These are phyloP conservation scores for Lomographa bimaculata DNA, from an alignment of 2,888 invertebrate genomes.

Conservation along the genomic window DNA sequence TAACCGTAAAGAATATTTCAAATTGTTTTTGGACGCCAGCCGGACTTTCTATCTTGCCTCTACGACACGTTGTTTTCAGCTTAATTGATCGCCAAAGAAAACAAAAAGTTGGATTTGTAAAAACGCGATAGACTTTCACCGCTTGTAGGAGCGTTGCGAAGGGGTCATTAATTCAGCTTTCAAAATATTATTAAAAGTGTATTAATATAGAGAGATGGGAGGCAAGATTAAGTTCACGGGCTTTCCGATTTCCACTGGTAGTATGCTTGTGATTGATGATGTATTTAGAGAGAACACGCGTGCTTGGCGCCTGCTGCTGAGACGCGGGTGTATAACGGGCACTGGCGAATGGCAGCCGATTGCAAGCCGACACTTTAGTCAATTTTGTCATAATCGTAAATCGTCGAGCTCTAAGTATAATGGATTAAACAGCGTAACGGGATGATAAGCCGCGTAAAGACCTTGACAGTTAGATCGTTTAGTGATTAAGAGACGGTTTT, in stretches of 20 bases:
- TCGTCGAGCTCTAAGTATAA: constrained; percentile 36
- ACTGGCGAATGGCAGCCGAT: constrained; percentile 15
- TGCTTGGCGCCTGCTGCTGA: constrained; percentile 19
- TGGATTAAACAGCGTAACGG: constrained; percentile 35
- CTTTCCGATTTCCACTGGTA: constrained; percentile 45
- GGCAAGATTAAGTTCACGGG: constrained; percentile 40
- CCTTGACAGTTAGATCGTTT: constrained; percentile 32
- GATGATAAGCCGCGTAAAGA: constrained; percentile 32
- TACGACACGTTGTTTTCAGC: constrained; percentile 27
- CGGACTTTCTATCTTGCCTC: constrained; percentile 34
- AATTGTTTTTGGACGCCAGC: constrained; percentile 35
- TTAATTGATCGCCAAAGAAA: constrained; percentile 32
- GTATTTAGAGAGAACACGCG: constrained; percentile 18
- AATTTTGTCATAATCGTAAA: constrained; percentile 50
- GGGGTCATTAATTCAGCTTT: constrained; percentile 44
- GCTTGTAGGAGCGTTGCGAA: constrained; percentile 27
- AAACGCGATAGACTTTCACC: constrained; percentile 30
- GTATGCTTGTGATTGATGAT: constrained; percentile 31
- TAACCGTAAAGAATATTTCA: constrained; percentile 43
- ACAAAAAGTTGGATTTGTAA: constrained; percentile 22
- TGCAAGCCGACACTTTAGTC: constrained; percentile 25
- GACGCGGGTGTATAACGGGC: constrained; percentile 18
- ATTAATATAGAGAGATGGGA: constrained; percentile 43
- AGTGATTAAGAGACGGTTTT: constrained; percentile 27
- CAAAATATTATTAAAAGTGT: constrained; percentile 47